Percentiles rank a stretch among this genome's conserved stretches.
Evolutionary conservation across 1,140 invertebrate species (phyloP).

Genomic region (Drosophila sechellia): DNA sequence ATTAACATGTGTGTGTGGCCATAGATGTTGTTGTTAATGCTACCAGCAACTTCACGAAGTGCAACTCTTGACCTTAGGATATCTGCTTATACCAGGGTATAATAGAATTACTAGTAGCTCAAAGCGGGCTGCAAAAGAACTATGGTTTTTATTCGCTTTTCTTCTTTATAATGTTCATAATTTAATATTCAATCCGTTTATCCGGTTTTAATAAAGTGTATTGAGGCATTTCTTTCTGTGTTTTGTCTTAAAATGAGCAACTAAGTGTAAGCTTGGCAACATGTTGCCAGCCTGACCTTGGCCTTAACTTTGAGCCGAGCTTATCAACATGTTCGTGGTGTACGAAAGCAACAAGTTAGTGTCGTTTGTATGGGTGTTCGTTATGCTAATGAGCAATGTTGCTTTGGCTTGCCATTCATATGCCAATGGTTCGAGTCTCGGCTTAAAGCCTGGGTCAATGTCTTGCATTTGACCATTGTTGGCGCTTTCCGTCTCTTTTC

Average conservation of each 20-base stretch:
- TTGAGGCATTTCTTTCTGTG: no score
- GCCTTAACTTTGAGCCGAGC: conserved; percentile 42
- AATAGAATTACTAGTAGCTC: conserved; percentile 21
- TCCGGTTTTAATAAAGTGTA: not conserved
- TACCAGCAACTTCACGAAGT: conserved; percentile 49
- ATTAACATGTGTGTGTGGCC: conserved; percentile 33
- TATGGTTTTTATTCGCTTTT: conserved; percentile 6
- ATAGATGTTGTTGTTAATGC: conserved; percentile 29
- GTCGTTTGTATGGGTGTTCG: not conserved
- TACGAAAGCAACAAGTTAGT: conserved; percentile 47
- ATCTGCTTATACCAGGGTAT: conserved; percentile 1
- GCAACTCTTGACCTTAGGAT: conserved; percentile 62
- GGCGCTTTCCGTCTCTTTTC: conserved; percentile 11
- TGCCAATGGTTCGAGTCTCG: conserved; percentile 28
- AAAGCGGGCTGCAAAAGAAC: conserved; percentile 47
- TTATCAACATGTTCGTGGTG: conserved; percentile 55
- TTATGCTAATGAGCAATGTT: conserved; percentile 56
- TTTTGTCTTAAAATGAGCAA: not conserved
- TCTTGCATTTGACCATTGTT: conserved; percentile 50
- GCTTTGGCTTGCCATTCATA: not conserved
- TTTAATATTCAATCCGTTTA: not conserved
- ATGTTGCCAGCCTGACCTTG: conserved; percentile 59
- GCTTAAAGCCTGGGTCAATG: conserved; percentile 63
- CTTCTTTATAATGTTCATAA: no score
- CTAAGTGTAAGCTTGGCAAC: conserved; percentile 23